Conservation (phyloP, 2,888 invertebrate genomes). For the Tipula unca region DNA sequence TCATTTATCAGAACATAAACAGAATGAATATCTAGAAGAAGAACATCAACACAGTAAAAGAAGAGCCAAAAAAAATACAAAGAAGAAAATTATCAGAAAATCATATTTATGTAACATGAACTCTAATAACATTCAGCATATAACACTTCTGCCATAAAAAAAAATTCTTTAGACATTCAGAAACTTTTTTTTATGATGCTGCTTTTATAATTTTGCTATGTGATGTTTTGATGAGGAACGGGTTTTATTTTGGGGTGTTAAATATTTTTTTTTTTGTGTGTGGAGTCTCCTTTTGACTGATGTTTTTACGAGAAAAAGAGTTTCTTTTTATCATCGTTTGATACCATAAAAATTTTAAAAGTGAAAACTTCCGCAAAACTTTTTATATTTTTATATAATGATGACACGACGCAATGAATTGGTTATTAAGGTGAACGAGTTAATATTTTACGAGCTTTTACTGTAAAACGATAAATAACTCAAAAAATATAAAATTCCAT, state of each 20-base stretch:
- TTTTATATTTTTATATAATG: not conserved
- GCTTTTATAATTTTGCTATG: not conserved
- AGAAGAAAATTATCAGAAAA: not conserved
- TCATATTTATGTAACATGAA: not conserved
- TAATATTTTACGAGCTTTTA: slow-evolving; percentile 4
- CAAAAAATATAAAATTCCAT: not conserved
- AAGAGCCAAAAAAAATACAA: not conserved
- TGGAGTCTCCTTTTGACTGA: not conserved
- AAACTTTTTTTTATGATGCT: not conserved
- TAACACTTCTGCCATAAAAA: not conserved
- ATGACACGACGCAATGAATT: not conserved
- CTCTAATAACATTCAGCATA: not conserved
- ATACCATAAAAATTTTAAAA: not conserved
- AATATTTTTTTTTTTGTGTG: not conserved
- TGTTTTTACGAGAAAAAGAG: not conserved
- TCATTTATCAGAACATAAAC: not conserved
- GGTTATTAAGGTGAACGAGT: slow-evolving; percentile 8
- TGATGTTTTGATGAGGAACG: not conserved
- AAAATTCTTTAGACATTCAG: not conserved
- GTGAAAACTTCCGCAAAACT: not conserved
- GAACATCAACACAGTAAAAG: not conserved
- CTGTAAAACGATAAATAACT: not conserved
- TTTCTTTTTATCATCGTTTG: not conserved
- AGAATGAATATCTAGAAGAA: not conserved
- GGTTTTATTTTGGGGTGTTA: not conserved